Evolutionary conservation across 2,888 invertebrate genomes (phyloP), one percentile per base, ranked within the genome.

Genomic region (Nebria brevicollis): DNA sequence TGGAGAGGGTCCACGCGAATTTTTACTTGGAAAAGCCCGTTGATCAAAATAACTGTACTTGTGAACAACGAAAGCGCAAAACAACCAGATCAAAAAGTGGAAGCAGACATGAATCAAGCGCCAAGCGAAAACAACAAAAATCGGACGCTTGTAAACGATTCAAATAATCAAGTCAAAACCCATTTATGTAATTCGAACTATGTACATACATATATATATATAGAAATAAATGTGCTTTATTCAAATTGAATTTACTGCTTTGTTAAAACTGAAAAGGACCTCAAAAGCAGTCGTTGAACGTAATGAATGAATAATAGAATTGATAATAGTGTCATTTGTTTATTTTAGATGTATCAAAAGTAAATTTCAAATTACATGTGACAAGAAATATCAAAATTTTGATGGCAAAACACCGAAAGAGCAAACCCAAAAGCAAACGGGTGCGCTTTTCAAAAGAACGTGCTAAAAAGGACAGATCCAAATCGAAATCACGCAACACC

Each of bases 1-100:
- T 83, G 10, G 20, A 26, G 2, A 43, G 82, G 65, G 15, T 83
- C 13, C 66, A 78, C 26, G 70, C 26, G 13, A 66, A 66, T 25
- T 34, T 72, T 68, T 20, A 10, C 10, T 1, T 10, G 26, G 13
- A 11, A 10, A 8, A 20, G 7, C 68, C 3, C 68, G 13, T 15
- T 2, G 4, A 3, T 66, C 66, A 10, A 7, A 68, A 13, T 68
- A 25, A 8, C 2, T 68, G 20, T 26, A 7, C 10, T 25, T 25
- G 68, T 15, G 68, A 25, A 11, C 8, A 20, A 68, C 20, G 10
- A 26, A 25, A 20, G 15, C 20, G 20, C 13, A 68, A 13, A 25
- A 11, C 10, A 68, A 68, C 20, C 8, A 7, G 26, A 68, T 25
- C 20, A 25, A 68, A 26, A 68, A 68, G 68, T 26, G 2, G 68